These are phyloP conservation scores for Dolichopus griseipennis DNA, from an alignment of 2,888 invertebrate genomes.

Conservation along the genomic window DNA sequence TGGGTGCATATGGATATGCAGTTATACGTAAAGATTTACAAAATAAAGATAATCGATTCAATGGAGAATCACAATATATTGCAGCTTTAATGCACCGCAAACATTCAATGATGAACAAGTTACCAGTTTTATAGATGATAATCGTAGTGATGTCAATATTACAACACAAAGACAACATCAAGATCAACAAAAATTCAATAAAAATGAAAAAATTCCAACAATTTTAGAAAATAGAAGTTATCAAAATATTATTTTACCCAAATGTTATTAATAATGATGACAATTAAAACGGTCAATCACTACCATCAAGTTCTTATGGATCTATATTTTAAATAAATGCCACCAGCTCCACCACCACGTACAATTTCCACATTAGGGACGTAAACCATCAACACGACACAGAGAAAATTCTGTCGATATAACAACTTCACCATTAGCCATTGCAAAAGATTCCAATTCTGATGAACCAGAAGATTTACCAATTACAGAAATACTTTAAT, in stretches of 20 bases:
- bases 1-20: constrained; percentile 28
- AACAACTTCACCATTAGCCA: constrained; percentile 44
- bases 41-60: background rate
- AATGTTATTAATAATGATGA: constrained; percentile 27
- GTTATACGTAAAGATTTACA: constrained; percentile 23
- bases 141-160: constrained; percentile 50
- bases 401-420: constrained; percentile 33
- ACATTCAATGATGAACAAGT: constrained; percentile 41
- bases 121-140: constrained; percentile 41
- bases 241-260: background rate
- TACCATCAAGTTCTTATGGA: constrained; percentile 47
- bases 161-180: constrained; percentile 57
- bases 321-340: constrained; percentile 36
- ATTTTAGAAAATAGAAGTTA: constrained; percentile 60
- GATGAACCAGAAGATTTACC: constrained; percentile 44
- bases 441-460: constrained; percentile 44
- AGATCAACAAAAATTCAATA: constrained; percentile 41
- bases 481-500: constrained; percentile 47
- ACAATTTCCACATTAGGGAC: constrained; percentile 59
- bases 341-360: constrained; percentile 67
- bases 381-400: constrained; percentile 40
- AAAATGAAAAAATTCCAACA: constrained; percentile 61
- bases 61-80: background rate
- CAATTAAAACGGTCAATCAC: constrained; percentile 52
- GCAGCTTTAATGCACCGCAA: background rate